phyloP scores from a whole-genome alignment of 2,797 vertebrate species.

The Ctenopoma multispine region DNA sequence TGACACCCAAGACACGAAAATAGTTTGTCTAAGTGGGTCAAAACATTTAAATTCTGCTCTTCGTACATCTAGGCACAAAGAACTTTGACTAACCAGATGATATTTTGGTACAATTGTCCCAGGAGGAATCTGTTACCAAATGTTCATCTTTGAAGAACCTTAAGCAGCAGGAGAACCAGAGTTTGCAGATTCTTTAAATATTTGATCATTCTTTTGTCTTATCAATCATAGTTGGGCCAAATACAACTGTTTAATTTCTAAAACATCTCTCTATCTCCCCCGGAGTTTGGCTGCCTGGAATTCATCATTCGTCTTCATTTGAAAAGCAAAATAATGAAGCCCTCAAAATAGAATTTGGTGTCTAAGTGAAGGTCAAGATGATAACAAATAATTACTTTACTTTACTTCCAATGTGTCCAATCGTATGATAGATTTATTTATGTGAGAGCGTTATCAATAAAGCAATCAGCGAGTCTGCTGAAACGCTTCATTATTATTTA shows the following conservation, averaged over 20 bases:
- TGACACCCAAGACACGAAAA: constrained; percentile 15
- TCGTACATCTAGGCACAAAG: background rate
- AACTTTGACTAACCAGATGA: background rate
- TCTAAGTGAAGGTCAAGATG: background rate
- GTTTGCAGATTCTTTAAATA: background rate
- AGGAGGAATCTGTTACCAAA: constrained; percentile 2
- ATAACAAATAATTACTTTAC: background rate
- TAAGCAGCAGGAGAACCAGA: background rate
- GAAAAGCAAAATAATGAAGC: background rate
- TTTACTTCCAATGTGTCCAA: background rate
- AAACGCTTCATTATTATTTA: no score
- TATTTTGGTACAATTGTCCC: constrained; percentile 9
- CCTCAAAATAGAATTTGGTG: background rate
- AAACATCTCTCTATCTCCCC: background rate
- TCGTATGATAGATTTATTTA: no score
- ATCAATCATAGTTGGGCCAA: background rate
- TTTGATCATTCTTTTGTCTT: background rate
- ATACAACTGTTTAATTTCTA: background rate
- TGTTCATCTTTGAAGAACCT: background rate
- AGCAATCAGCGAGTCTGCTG: no score
- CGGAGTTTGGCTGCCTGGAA: background rate
- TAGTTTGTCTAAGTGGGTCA: constrained; percentile 26
- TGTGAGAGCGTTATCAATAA: no score
- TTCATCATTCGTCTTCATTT: background rate
- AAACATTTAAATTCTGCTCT: background rate